Evolutionary conservation across 2,113 vertebrate species (phyloP).

Genomic region (Hystrix brachyura): DNA sequence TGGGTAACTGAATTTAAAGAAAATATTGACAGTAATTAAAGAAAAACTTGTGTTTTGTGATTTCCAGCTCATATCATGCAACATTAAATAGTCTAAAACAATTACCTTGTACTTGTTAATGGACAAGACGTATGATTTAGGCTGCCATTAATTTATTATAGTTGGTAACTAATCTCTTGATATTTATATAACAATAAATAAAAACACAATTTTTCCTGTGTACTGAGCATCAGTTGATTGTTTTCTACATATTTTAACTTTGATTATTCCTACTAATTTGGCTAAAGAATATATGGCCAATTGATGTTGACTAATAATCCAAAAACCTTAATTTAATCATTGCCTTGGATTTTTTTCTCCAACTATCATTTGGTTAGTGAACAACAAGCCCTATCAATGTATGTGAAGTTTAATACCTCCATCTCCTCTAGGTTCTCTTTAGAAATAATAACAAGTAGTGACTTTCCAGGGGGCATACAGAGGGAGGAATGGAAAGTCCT

Average conservation of each 20-base stretch:
- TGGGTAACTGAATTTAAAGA: not conserved
- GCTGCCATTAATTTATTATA: not conserved
- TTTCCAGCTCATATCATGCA: not conserved
- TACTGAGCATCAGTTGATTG: not conserved
- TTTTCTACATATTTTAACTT: not conserved
- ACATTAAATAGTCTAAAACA: not conserved
- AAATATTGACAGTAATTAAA: slow-evolving; percentile 31
- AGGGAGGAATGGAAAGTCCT: not conserved
- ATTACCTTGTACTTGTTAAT: slow-evolving; percentile 54
- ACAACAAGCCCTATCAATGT: not conserved
- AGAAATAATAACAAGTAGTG: not conserved
- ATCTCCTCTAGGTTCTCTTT: slow-evolving; percentile 1
- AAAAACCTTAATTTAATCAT: slow-evolving; percentile 1
- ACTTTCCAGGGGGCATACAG: not conserved
- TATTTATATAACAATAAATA: slow-evolving; percentile 41
- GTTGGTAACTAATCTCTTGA: slow-evolving; percentile 16
- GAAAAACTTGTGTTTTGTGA: slow-evolving; percentile 40
- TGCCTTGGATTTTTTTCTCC: not conserved
- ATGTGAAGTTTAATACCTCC: not conserved
- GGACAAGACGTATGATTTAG: slow-evolving; percentile 4
- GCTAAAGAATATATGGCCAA: not conserved
- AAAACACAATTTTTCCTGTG: slow-evolving; percentile 22
- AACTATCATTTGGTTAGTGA: not conserved
- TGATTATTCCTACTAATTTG: slow-evolving; percentile 24
- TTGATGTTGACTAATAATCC: not conserved